phyloP scores from a whole-genome alignment of 2,113 vertebrate genomes.

The Seriola dumerili region DNA sequence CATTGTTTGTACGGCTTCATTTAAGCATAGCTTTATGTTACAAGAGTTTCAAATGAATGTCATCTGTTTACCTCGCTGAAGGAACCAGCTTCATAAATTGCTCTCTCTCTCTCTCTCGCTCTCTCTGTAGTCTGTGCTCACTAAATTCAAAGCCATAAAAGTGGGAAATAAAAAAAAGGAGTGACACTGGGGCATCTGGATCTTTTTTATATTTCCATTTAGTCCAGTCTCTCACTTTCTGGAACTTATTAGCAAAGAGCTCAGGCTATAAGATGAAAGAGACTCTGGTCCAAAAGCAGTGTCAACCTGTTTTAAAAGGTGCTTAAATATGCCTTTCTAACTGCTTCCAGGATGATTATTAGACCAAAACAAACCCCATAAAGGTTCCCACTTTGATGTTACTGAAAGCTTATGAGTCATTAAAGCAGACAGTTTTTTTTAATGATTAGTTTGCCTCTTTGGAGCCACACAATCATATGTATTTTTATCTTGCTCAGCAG shows the following conservation, averaged over 20 bases:
- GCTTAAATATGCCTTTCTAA: constrained; percentile 71
- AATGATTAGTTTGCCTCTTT: constrained; percentile 70
- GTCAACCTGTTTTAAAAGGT: constrained; percentile 57
- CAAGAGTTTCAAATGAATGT: constrained; percentile 4
- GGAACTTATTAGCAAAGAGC: constrained; percentile 56
- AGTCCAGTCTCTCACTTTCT: constrained; percentile 54
- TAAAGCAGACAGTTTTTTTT: constrained; percentile 46
- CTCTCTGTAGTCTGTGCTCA: constrained; percentile 8
- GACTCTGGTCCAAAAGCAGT: constrained; percentile 26
- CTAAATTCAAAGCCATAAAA: constrained; percentile 59
- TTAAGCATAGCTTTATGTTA: not conserved
- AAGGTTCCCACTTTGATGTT: constrained; percentile 63
- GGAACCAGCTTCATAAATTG: constrained; percentile 30
- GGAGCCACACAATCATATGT: constrained; percentile 49
- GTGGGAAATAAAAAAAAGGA: not conserved
- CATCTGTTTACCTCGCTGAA: constrained; percentile 24
- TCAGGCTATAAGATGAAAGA: constrained; percentile 56
- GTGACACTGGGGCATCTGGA: constrained; percentile 37
- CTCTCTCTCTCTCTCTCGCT: not conserved
- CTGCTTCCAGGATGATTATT: constrained; percentile 60
- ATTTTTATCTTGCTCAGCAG: constrained; percentile 59
- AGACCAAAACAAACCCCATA: constrained; percentile 27
- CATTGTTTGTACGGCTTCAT: not conserved
- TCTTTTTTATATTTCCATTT: constrained; percentile 53
- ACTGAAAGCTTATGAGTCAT: constrained; percentile 66